phyloP scores from a whole-genome alignment of 2,888 invertebrate genomes.

The Eristalis intricaria region DNA sequence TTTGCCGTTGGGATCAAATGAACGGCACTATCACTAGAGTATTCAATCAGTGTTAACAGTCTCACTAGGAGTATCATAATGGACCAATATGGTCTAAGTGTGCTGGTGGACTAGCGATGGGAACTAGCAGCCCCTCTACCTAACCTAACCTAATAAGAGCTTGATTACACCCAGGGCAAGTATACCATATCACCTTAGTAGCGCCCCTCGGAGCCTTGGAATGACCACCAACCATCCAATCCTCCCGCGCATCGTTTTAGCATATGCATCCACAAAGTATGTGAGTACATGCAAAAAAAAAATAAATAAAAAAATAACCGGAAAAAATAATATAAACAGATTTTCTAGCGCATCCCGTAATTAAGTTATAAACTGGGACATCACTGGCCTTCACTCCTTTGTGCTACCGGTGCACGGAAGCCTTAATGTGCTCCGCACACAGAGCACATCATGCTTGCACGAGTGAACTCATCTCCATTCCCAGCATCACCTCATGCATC shows the following conservation, averaged over 20 bases:
- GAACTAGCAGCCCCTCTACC: no score
- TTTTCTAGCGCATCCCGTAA: conserved; percentile 14
- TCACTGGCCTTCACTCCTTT: conserved; percentile 6
- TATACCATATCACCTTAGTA: not conserved
- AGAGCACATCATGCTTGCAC: conserved; percentile 26
- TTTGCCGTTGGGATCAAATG: no score
- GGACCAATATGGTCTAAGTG: no score
- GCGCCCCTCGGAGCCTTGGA: not conserved
- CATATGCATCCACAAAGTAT: conserved; percentile 3
- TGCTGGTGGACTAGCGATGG: no score
- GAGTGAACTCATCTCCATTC: conserved; percentile 27
- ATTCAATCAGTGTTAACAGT: no score
- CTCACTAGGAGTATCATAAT: no score
- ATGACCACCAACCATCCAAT: not conserved
- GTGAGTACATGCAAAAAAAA: conserved; percentile 13
- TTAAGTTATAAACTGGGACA: conserved; percentile 52
- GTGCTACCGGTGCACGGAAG: conserved; percentile 1
- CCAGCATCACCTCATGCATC: not conserved
- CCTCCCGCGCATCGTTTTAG: not conserved
- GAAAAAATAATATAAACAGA: conserved; percentile 28
- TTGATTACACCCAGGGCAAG: no score
- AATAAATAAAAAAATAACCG: not conserved
- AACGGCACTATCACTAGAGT: no score
- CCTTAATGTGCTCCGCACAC: conserved; percentile 1
- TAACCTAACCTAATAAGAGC: no score